Conservation (phyloP, 1,140 invertebrate species). For the Acromyrmex heyeri region DNA sequence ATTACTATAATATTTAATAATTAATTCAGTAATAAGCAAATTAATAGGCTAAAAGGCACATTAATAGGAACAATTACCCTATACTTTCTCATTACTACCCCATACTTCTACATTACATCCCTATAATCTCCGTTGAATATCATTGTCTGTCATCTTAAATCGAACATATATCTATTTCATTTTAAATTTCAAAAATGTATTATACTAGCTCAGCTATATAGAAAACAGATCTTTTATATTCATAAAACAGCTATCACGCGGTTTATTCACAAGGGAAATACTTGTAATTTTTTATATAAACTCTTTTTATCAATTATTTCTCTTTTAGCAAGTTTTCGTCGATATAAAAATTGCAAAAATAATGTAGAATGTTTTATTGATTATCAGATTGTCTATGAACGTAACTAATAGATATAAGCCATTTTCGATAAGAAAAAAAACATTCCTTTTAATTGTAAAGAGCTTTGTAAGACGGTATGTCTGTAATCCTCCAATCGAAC, state of each 20-base stretch:
- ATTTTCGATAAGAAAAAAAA: not conserved
- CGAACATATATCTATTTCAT: no score
- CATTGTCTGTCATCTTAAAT: not conserved
- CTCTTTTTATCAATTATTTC: not conserved
- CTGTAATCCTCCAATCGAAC: conserved; percentile 30
- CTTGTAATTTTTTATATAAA: not conserved
- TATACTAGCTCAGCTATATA: no score
- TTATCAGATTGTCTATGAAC: not conserved
- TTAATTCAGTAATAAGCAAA: no score
- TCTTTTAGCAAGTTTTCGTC: not conserved
- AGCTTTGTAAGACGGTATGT: conserved; percentile 15
- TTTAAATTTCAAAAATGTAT: no score
- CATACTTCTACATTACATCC: conserved; percentile 34
- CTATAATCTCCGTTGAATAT: not conserved
- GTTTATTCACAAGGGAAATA: not conserved
- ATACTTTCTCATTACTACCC: conserved; percentile 55
- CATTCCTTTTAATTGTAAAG: conserved; percentile 34
- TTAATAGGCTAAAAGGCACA: no score
- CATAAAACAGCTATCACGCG: not conserved
- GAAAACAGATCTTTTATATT: not conserved
- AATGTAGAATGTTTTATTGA: not conserved
- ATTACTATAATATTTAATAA: no score
- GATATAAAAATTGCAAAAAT: not conserved
- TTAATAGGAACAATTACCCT: no score
- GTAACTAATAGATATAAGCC: not conserved